Base-by-base conservation (phyloP, 2,888 invertebrate genomes). In the Troilus luridus region DNA sequence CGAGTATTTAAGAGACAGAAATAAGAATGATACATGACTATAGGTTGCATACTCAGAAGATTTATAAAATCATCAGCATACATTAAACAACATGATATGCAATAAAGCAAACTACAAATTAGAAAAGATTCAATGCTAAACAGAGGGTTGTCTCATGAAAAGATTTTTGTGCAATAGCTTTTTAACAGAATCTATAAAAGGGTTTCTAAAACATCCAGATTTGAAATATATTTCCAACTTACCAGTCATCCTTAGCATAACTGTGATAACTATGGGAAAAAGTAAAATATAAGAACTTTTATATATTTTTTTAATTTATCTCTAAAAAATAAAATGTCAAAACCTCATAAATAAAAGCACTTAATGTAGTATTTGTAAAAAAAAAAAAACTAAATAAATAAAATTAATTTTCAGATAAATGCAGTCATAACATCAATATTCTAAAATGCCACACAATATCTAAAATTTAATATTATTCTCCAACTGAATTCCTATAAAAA, bases 191-290 rank as follows among this genome's bases (percentile, higher is more conserved):
- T 56, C 56, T 85, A 85, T 85, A 56, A 41, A 85, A n/a, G 56
- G 12, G 56, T 85, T 85, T 85, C 56, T 54, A 85, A 56, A 85
- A 85, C 85, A 85, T 85, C 56, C 85, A 85, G n/a, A 24, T 24
- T 64, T 56, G 24, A 81, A 24, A 81, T 2, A 58, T 85, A 85
- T 56, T 56, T 21, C 21, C 41, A 59, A 95, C 95, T 95, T 94
- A 95, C 95, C 95, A 95, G 94, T 95, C 95, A 94, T 95, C 95
- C 95, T 95, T 95, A 94, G 95, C 95, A 94, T 95, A 95, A 94
- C 95, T 94, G 94, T 95, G 95, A 94, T 95, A 95, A 95, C 95
- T 95, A 94, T 93, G 94, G 93, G 93, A 93, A 88, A 91, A 91
- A 89, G 60, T 59, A 85, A 89, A 89, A 91, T 60, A 59, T 88